phyloP scores from a whole-genome alignment of 2,888 invertebrate species.

The Acleris emargana region DNA sequence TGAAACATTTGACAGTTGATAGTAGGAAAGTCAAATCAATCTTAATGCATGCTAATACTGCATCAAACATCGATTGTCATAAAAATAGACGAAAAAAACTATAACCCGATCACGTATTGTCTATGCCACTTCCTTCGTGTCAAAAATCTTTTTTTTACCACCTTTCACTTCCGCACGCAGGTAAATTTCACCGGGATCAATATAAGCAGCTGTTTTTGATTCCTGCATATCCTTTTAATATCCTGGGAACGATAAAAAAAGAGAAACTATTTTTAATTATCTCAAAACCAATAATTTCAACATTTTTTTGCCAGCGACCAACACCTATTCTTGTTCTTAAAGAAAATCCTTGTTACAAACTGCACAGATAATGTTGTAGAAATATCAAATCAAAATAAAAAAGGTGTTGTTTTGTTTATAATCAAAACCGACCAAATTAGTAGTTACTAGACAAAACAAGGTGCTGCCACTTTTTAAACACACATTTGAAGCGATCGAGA shows the following conservation, averaged over 20 bases:
- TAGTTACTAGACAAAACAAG: conserved; percentile 50
- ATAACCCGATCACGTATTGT: conserved; percentile 37
- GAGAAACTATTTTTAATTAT: not conserved
- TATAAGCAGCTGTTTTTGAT: conserved; percentile 37
- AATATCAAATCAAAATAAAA: not conserved
- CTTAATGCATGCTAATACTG: not conserved
- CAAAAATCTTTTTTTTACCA: conserved; percentile 33
- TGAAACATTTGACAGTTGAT: not conserved
- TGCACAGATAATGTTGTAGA: not conserved
- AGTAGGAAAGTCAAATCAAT: not conserved
- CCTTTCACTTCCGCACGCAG: conserved; percentile 42
- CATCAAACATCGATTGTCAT: not conserved
- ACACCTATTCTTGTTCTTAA: too few relatives aligned
- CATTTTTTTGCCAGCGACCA: not conserved
- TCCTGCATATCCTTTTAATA: conserved; percentile 33
- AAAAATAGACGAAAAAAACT: not conserved
- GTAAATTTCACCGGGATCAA: conserved; percentile 39
- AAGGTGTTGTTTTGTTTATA: conserved; percentile 46
- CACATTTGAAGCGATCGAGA: conserved; percentile 47
- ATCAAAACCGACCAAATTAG: conserved; percentile 48
- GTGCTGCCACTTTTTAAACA: conserved; percentile 34
- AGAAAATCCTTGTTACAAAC: too few relatives aligned
- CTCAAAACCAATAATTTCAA: not conserved
- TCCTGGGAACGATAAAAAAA: conserved; percentile 14
- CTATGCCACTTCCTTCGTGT: conserved; percentile 31